These are phyloP conservation scores for Branchinecta lindahli DNA, from an alignment of 1,140 invertebrate species.

Conservation along the genomic window DNA sequence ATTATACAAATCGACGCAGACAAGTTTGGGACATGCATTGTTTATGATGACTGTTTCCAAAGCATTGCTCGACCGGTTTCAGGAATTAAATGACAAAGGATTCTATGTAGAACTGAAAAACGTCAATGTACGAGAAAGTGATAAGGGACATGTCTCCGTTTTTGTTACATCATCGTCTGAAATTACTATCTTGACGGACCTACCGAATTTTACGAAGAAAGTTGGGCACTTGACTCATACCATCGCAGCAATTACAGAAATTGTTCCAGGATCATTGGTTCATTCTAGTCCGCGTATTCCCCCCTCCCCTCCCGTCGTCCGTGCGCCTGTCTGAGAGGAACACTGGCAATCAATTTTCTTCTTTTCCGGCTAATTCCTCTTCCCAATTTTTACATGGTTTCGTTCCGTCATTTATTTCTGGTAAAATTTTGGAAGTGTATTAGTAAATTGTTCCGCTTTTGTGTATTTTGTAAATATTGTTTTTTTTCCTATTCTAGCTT, in stretches of 20 bases:
- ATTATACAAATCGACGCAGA: background rate
- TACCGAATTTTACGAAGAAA: background rate
- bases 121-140: constrained; percentile 6
- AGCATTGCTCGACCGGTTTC: background rate
- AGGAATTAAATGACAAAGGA: background rate
- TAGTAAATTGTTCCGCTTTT: too few relatives aligned
- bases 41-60: background rate
- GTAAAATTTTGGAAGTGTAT: too few relatives aligned
- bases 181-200: background rate
- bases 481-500: too few relatives aligned
- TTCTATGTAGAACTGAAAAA: constrained; percentile 3
- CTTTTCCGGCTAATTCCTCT: too few relatives aligned
- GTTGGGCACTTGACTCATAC: background rate
- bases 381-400: too few relatives aligned
- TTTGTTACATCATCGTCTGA: background rate
- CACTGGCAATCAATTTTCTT: too few relatives aligned
- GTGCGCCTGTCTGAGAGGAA: too few relatives aligned
- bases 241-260: background rate
- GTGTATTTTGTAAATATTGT: too few relatives aligned
- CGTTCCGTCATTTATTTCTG: too few relatives aligned
- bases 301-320: too few relatives aligned
- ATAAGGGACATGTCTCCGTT: background rate
- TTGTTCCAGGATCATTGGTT: background rate
- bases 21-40: constrained; percentile 9
- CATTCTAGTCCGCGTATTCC: background rate